These are phyloP conservation scores for Odontophorus gujanensis DNA, from an alignment of 2,113 vertebrate species.

Conservation along the genomic window DNA sequence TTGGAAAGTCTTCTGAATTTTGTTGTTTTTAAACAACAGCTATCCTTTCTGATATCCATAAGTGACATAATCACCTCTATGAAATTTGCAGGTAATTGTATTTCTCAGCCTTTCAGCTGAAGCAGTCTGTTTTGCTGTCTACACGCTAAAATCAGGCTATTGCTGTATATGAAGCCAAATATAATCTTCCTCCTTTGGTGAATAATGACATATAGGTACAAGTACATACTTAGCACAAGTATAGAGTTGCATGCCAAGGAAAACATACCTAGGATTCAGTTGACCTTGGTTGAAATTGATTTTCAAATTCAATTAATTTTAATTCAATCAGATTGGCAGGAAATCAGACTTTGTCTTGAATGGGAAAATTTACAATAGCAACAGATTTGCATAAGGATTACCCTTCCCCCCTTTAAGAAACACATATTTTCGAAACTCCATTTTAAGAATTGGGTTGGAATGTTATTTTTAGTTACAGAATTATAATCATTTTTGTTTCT, in stretches of 20 bases:
- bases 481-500: not conserved
- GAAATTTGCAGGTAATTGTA: not conserved
- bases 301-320: not conserved
- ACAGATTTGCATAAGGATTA: not conserved
- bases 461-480: not conserved
- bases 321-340: not conserved
- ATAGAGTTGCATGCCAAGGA: not conserved
- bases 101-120: not conserved
- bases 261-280: not conserved
- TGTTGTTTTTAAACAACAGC: not conserved
- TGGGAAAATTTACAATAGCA: not conserved
- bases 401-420: not conserved
- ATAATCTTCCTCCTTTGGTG: not conserved
- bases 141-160: not conserved
- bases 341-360: not conserved
- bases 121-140: not conserved
- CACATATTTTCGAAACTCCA: not conserved
- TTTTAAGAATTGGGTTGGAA: not conserved
- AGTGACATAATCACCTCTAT: not conserved
- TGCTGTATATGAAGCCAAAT: not conserved
- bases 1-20: not conserved
- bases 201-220: not conserved
- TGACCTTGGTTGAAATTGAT: not conserved
- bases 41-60: not conserved
- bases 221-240: not conserved